These are phyloP conservation scores for Ctena decussata DNA, from an alignment of 2,888 invertebrate genomes.

Conservation along the genomic window DNA sequence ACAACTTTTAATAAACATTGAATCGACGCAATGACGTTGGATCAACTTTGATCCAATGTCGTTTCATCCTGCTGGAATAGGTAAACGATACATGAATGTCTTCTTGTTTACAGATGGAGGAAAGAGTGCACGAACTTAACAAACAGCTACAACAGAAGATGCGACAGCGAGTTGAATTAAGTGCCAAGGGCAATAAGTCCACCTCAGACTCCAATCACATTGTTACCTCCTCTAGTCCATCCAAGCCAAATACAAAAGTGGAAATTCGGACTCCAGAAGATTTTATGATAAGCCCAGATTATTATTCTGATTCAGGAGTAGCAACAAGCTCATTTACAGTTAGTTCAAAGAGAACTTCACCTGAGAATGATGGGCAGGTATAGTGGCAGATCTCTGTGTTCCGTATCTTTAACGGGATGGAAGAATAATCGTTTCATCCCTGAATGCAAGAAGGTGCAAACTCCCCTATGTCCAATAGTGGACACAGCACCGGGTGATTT, in stretches of 20 bases:
- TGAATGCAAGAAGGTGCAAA: too few relatives aligned
- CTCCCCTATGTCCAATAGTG: too few relatives aligned
- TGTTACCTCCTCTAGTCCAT: not conserved
- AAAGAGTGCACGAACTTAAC: conserved; percentile 77
- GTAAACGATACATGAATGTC: too few relatives aligned
- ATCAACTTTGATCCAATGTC: too few relatives aligned
- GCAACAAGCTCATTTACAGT: conserved; percentile 68
- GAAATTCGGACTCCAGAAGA: conserved; percentile 56
- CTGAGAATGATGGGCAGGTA: conserved; percentile 8
- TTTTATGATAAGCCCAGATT: conserved; percentile 62
- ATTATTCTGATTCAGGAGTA: conserved; percentile 75
- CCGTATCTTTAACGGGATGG: too few relatives aligned
- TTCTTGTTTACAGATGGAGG: conserved; percentile 76
- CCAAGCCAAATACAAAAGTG: conserved; percentile 4
- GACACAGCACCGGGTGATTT: too few relatives aligned
- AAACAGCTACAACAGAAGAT: conserved; percentile 73
- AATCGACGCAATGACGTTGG: too few relatives aligned
- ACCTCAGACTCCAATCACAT: conserved; percentile 9
- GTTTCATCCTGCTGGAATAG: too few relatives aligned
- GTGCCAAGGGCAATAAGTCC: conserved; percentile 32
- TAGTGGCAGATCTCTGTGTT: not conserved
- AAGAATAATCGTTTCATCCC: too few relatives aligned
- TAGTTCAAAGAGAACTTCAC: conserved; percentile 67
- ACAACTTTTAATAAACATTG: too few relatives aligned
- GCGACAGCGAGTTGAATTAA: conserved; percentile 68